These are phyloP conservation scores for Gallinago paraguaiae DNA, from an alignment of 2,113 vertebrate genomes.

Conservation along the genomic window DNA sequence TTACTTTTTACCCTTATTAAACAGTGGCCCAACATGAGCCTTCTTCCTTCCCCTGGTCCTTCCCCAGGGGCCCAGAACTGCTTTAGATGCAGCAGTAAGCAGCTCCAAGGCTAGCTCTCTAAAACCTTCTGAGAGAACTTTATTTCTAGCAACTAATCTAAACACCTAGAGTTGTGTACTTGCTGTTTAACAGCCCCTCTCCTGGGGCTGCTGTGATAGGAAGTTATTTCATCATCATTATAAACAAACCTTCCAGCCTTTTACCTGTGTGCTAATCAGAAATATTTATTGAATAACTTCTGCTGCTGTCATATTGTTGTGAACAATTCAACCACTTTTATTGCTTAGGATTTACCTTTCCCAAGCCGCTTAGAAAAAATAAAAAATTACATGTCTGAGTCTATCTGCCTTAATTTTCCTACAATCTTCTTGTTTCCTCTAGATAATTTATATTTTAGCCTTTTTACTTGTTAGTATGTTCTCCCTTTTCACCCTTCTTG, in stretches of 20 bases:
- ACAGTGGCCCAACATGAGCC: neutral
- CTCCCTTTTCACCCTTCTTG: neutral
- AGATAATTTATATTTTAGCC: neutral
- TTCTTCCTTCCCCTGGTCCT: neutral
- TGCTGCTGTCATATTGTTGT: neutral
- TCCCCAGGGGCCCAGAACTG: neutral
- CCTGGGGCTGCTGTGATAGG: neutral
- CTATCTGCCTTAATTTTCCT: neutral
- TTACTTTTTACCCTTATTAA: neutral
- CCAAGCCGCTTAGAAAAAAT: neutral
- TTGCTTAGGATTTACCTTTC: neutral
- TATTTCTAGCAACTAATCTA: neutral
- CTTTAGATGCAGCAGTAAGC: neutral
- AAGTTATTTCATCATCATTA: neutral
- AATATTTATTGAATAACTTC: neutral
- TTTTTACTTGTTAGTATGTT: neutral
- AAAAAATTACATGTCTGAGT: neutral
- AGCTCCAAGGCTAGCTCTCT: neutral
- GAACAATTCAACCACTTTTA: neutral
- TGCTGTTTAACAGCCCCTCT: neutral
- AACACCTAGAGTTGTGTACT: neutral
- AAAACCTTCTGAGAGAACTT: neutral
- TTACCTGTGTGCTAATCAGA: neutral
- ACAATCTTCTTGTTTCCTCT: neutral
- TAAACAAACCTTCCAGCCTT: neutral